A percentile compares a stretch with the other conserved stretches of the same genome.
Evolutionary conservation across 2,888 invertebrate species (phyloP).

Genomic region (Platycheirus rosarum): DNA sequence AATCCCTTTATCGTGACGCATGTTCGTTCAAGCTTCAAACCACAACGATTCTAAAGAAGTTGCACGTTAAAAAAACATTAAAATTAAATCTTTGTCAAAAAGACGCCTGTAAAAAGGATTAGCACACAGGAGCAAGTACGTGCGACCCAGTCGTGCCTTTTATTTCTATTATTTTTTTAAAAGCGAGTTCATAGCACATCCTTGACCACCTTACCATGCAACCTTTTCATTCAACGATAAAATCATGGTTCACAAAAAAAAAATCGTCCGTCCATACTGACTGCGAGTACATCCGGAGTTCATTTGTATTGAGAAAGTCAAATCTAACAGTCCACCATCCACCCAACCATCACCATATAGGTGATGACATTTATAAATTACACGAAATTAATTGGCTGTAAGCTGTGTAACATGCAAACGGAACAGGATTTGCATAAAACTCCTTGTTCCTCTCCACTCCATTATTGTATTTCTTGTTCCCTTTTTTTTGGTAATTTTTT

Average conservation of each 20-base stretch:
- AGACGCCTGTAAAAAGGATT: too few species aligned
- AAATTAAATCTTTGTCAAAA: too few species aligned
- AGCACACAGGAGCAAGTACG: too few species aligned
- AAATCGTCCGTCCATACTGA: not conserved
- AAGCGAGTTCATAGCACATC: too few species aligned
- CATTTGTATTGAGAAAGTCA: slow-evolving; percentile 65
- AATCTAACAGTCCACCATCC: slow-evolving; percentile 32
- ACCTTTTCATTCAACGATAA: slow-evolving; percentile 1
- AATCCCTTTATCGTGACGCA: too few species aligned
- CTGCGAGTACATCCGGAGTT: slow-evolving; percentile 36
- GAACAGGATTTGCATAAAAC: slow-evolving; percentile 66
- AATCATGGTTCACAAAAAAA: slow-evolving; percentile 56
- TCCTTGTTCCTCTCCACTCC: slow-evolving; percentile 23
- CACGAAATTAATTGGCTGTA: slow-evolving; percentile 71
- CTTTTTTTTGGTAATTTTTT: slow-evolving; percentile 14
- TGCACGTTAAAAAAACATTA: too few species aligned
- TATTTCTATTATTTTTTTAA: too few species aligned
- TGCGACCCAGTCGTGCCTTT: too few species aligned
- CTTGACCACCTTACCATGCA: too few species aligned
- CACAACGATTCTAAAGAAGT: too few species aligned
- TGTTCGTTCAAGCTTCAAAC: too few species aligned
- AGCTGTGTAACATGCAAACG: slow-evolving; percentile 66
- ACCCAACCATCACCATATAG: slow-evolving; percentile 34
- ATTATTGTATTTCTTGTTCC: not conserved
- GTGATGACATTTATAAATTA: slow-evolving; percentile 74